Conservation (phyloP, 2,888 invertebrate species). For the Gymnocheta viridis region DNA sequence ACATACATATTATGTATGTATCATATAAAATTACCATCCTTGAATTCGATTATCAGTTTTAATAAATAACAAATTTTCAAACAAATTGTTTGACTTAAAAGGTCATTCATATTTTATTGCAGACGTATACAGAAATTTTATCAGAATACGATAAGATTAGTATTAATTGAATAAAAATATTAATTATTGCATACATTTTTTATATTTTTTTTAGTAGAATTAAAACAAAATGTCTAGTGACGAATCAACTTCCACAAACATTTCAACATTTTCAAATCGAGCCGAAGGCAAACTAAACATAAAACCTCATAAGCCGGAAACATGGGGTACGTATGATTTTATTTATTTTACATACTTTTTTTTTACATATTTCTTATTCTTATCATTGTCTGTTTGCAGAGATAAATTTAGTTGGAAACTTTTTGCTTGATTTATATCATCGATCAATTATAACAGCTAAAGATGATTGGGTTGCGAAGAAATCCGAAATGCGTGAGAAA, state of each 20-base stretch:
- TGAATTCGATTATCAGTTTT: not conserved
- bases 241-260: slow-evolving; percentile 17
- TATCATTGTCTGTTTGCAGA: slow-evolving; percentile 59
- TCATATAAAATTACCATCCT: not conserved
- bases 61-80: not conserved
- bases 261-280: slow-evolving; percentile 5
- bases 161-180: not conserved
- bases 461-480: slow-evolving; percentile 73
- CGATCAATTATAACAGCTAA: slow-evolving; percentile 69
- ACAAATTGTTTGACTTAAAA: too few relatives aligned
- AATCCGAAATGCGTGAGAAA: slow-evolving; percentile 68
- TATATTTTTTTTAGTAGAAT: not conserved
- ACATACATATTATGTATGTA: not conserved
- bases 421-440: slow-evolving; percentile 74
- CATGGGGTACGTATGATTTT: slow-evolving; percentile 41
- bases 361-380: not conserved
- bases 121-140: too few relatives aligned
- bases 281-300: not conserved
- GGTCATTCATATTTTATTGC: too few relatives aligned
- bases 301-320: slow-evolving; percentile 21
- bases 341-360: not conserved
- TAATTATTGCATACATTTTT: not conserved
- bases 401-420: slow-evolving; percentile 74
- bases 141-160: not conserved
- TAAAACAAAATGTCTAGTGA: slow-evolving; percentile 52